Evolutionary conservation across 2,888 invertebrate genomes (phyloP).

Genomic region (Spodoptera picta): DNA sequence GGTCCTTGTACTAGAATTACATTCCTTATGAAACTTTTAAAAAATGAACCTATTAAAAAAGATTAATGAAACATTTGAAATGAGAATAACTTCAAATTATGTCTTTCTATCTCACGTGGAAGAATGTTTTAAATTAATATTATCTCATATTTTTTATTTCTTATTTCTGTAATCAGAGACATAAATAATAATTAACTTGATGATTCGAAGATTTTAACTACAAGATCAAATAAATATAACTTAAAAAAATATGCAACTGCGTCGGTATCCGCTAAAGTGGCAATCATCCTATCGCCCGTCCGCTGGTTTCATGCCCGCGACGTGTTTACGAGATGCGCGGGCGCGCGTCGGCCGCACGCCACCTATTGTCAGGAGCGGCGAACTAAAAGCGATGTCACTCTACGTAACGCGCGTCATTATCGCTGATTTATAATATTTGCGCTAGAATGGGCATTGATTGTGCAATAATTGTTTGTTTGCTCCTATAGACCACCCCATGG

Average conservation of each 20-base stretch:
- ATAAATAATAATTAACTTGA: too few species aligned
- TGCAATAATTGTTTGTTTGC: conserved; percentile 86
- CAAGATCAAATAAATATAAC: too few species aligned
- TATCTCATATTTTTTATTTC: too few species aligned
- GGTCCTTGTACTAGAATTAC: too few species aligned
- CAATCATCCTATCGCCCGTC: conserved; percentile 1
- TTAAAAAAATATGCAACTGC: background rate
- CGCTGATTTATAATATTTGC: conserved; percentile 78
- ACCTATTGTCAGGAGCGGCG: conserved; percentile 72
- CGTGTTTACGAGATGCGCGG: conserved; percentile 67
- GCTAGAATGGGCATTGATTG: conserved; percentile 82
- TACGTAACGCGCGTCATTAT: conserved; percentile 73
- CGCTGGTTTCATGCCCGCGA: conserved; percentile 37
- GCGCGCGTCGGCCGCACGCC: conserved; percentile 70
- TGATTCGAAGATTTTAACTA: too few species aligned
- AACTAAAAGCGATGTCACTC: conserved; percentile 77
- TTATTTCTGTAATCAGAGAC: too few species aligned
- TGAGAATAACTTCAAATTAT: too few species aligned
- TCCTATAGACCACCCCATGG: conserved; percentile 64
- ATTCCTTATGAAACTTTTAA: too few species aligned
- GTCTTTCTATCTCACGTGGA: too few species aligned
- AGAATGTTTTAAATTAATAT: too few species aligned
- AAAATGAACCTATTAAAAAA: too few species aligned
- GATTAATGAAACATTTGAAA: too few species aligned
- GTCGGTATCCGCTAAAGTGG: background rate